phyloP scores from a whole-genome alignment of 2,113 vertebrate species.

The Tricholaema leucomelas region DNA sequence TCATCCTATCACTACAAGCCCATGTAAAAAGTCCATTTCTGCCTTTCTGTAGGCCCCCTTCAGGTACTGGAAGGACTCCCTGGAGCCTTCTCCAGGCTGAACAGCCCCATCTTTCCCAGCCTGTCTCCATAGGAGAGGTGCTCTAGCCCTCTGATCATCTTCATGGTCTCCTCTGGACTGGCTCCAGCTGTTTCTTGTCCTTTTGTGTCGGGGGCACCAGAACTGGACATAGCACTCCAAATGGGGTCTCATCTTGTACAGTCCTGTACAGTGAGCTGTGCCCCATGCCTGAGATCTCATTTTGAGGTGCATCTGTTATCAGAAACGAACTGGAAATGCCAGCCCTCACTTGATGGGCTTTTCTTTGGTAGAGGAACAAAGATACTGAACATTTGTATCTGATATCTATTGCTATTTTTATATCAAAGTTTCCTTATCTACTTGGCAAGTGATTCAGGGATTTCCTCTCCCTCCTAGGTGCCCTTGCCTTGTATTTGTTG shows the following conservation, averaged over 20 bases:
- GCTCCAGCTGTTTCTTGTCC: too few relatives aligned
- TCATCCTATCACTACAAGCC: too few relatives aligned
- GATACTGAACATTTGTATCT: neutral
- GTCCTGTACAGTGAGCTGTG: neutral
- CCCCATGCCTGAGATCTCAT: neutral
- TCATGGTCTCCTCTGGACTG: too few relatives aligned
- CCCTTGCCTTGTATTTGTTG: constrained; percentile 34
- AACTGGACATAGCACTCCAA: too few relatives aligned
- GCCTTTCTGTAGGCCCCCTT: too few relatives aligned
- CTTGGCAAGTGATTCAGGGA: constrained; percentile 32
- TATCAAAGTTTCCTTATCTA: constrained; percentile 52
- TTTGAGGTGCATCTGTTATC: neutral
- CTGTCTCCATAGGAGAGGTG: too few relatives aligned
- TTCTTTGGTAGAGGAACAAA: constrained; percentile 39
- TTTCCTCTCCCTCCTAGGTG: constrained; percentile 34
- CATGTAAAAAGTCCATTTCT: too few relatives aligned
- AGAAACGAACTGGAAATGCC: constrained; percentile 14
- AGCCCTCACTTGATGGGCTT: neutral
- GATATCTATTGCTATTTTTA: constrained; percentile 37
- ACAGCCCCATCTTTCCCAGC: too few relatives aligned
- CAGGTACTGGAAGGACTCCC: too few relatives aligned
- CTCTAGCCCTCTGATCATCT: too few relatives aligned
- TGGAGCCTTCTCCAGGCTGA: too few relatives aligned
- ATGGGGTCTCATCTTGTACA: neutral
- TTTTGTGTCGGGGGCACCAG: too few relatives aligned